Conservation (phyloP, 2,113 vertebrate species). For the Glareola pratincola region DNA sequence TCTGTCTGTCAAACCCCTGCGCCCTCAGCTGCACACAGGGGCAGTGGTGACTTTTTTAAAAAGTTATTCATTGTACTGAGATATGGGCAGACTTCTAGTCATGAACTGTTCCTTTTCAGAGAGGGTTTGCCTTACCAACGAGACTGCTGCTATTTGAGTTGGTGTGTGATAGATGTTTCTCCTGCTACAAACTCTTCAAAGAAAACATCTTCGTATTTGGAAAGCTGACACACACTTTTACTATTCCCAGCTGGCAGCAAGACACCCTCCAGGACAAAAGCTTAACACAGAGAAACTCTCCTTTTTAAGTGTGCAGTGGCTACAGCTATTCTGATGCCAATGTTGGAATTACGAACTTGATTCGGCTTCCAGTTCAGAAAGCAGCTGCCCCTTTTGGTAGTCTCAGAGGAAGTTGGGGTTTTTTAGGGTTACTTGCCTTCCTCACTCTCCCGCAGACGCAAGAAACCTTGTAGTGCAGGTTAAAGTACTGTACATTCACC, state of each 20-base stretch:
- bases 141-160: neutral
- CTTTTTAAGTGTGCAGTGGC: neutral
- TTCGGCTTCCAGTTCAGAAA: neutral
- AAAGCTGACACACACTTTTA: neutral
- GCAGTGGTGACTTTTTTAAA: neutral
- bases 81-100: neutral
- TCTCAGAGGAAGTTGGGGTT: neutral
- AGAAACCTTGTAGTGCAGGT: neutral
- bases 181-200: neutral
- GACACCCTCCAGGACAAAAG: neutral
- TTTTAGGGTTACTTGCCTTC: slow-evolving; percentile 14
- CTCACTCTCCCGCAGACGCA: neutral
- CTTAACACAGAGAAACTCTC: neutral
- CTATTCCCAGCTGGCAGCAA: neutral
- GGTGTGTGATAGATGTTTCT: neutral
- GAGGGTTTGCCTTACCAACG: neutral
- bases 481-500: slow-evolving; percentile 52
- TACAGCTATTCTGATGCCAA: neutral
- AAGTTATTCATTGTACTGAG: neutral
- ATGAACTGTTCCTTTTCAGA: neutral
- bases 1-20: neutral
- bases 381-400: slow-evolving; percentile 12
- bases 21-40: neutral
- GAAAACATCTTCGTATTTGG: neutral
- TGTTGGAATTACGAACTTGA: neutral